phyloP scores from a whole-genome alignment of 2,113 vertebrate species.

The Potamarius usumacintae region DNA sequence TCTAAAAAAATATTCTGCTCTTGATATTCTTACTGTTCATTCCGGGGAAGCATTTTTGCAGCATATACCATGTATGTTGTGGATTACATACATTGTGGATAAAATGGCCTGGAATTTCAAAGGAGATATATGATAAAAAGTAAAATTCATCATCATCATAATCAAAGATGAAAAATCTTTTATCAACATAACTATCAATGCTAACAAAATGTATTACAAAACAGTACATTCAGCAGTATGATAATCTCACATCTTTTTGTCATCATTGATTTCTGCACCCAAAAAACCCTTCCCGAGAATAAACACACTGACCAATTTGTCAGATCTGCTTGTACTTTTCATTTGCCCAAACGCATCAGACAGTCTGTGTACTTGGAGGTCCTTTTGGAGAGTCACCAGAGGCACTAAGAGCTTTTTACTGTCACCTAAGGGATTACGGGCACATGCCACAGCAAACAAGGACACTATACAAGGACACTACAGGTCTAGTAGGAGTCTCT shows the following conservation, averaged over 20 bases:
- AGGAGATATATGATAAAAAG: neutral
- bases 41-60: neutral
- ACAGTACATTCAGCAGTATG: neutral
- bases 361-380: neutral
- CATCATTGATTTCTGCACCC: neutral
- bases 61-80: neutral
- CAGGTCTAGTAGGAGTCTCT: neutral
- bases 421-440: conserved; percentile 4
- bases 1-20: neutral
- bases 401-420: conserved; percentile 5
- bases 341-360: neutral
- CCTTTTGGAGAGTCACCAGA: neutral
- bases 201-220: neutral
- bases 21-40: neutral
- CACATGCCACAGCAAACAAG: neutral
- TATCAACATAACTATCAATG: neutral
- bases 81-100: neutral
- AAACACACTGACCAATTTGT: neutral
- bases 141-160: too few species aligned
- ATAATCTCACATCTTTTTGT: neutral
- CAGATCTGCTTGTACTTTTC: neutral
- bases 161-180: too few species aligned
- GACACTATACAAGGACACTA: neutral
- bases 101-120: neutral
- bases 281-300: neutral